Conservation (phyloP, 2,797 vertebrate species). For the Myotis daubentonii region DNA sequence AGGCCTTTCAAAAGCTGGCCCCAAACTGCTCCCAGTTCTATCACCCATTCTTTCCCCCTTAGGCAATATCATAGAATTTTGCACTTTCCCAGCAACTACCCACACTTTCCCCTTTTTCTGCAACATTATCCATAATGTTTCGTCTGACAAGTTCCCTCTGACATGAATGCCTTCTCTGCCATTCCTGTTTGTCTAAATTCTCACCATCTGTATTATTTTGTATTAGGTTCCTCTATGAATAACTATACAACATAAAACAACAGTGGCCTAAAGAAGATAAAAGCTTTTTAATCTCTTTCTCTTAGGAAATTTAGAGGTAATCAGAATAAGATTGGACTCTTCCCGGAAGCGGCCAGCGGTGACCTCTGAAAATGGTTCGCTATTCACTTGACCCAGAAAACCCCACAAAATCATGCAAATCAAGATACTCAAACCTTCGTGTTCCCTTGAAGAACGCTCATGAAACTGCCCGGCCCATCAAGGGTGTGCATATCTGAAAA, state of each 20-base stretch:
- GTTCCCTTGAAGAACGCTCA: neutral
- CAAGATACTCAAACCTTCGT: neutral
- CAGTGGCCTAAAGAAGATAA: neutral
- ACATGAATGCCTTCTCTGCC: neutral
- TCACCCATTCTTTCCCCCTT: neutral
- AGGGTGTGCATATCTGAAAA: neutral
- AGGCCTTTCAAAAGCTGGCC: neutral
- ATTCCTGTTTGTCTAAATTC: neutral
- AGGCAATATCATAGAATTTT: neutral
- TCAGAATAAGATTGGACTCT: neutral
- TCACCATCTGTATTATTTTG: neutral
- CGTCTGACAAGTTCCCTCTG: neutral
- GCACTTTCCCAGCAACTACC: neutral
- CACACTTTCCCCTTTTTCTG: neutral
- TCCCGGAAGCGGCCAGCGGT: neutral
- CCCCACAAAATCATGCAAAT: neutral
- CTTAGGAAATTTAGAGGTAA: constrained; percentile 12
- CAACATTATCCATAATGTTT: neutral
- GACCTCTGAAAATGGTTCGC: neutral
- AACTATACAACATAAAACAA: neutral
- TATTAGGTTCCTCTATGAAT: neutral
- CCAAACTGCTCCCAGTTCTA: neutral
- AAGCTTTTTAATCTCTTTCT: neutral
- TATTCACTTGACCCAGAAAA: neutral
- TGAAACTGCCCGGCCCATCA: neutral